Evolutionary conservation across 1,140 invertebrate genomes (phyloP).

Genomic region (Nebria ingens): DNA sequence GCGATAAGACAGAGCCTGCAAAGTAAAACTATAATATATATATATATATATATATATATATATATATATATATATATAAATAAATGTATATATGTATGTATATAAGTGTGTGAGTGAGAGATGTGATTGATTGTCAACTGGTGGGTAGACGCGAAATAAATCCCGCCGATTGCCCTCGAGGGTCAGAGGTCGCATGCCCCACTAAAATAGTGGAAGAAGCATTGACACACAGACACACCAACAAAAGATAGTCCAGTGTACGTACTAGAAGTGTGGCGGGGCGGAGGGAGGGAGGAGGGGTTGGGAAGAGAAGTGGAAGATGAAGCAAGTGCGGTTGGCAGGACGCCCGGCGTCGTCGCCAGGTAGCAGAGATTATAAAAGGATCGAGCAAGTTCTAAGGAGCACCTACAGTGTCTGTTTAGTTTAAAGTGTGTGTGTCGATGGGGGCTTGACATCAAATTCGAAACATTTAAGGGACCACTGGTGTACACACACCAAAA

Average conservation of each 20-base stretch:
- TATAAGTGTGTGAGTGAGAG: too few relatives aligned
- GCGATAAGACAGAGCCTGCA: too few relatives aligned
- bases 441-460: slow-evolving; percentile 32
- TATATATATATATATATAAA: too few relatives aligned
- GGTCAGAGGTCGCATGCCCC: background rate
- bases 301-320: background rate
- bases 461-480: background rate
- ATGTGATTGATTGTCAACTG: background rate
- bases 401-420: slow-evolving; percentile 16
- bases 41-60: too few relatives aligned
- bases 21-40: too few relatives aligned
- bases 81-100: too few relatives aligned
- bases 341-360: slow-evolving; percentile 26
- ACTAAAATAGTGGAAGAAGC: background rate
- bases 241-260: background rate
- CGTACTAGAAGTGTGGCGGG: background rate
- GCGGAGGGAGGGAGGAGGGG: background rate
- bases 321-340: slow-evolving; percentile 18
- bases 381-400: slow-evolving; percentile 31
- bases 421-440: slow-evolving; percentile 15
- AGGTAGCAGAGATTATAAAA: slow-evolving; percentile 37
- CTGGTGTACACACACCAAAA: background rate
- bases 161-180: background rate
- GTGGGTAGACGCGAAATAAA: background rate
- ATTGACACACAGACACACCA: background rate